Base-by-base conservation (phyloP, 2,888 invertebrate genomes). In the Ryuthela nishihirai region DNA sequence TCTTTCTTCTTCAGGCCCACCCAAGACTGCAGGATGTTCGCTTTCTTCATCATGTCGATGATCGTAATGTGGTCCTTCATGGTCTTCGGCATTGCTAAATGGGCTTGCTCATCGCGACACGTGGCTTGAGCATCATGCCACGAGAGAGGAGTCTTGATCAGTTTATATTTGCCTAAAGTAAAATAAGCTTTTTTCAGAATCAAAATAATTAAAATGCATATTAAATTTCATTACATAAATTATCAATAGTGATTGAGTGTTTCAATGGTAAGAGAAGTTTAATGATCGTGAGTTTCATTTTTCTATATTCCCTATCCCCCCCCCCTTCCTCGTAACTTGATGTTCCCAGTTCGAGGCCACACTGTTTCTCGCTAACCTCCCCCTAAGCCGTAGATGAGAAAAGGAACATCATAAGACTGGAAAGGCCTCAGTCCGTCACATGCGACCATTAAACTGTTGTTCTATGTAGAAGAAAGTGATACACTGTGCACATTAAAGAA, bases 121-220 rank as follows among this genome's bases (percentile, higher is more conserved):
- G 58, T 41, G 2, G 39, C 54, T 17, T 54, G 47, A 6, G 64
- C 56, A 20, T 64, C 64, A 43, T 59, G 48, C 52, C 64, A 64
- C 2, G 49, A 62, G 7, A 59, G 21, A 5, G 61, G 64, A 12
- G 52, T 49, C 25, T 56, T 53, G 53, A 39, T 56, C 4, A 64
- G 50, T 32, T 47, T 62, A 47, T 54, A 62, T 52, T 62, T 62
- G 21, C 38, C 61, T 62, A 23, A 10, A 50, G 25, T 9, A 23
- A n/a, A 41, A 12, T 12, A 20, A 41, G 3, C 12, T 23, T 23
- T 12, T 9, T 12, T 9, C 29, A 29, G 7, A 12, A 29, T 7
- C 12, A 29, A 29, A 29, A 29, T 7, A 9, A 29, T 29, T 29
- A 29, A 29, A 9, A 29, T 9, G 12, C 29, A 29, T 12, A 29